phyloP scores from a whole-genome alignment of 2,113 vertebrate species.

The Tylochromis polylepis region DNA sequence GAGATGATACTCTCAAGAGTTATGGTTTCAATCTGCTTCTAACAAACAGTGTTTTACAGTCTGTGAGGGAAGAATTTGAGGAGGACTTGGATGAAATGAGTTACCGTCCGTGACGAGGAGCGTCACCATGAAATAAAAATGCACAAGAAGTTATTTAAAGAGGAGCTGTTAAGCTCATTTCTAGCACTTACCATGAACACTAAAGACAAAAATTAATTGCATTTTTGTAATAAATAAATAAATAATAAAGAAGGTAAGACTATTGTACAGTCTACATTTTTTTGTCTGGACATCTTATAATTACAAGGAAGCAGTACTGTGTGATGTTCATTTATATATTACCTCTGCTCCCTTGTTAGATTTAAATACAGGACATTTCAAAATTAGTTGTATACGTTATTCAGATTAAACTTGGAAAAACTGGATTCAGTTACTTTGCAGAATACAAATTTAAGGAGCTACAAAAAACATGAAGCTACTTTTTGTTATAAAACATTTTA shows the following conservation, averaged over 20 bases:
- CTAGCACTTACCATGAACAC: background rate
- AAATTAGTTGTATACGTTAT: too few species aligned
- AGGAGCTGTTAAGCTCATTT: background rate
- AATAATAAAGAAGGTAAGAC: background rate
- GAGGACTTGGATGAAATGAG: background rate
- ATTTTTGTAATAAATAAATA: background rate
- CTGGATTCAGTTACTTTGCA: background rate
- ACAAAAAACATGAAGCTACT: too few species aligned
- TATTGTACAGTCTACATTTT: background rate
- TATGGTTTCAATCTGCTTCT: background rate
- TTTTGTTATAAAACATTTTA: background rate
- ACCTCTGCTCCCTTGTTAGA: too few species aligned
- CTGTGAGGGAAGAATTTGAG: background rate
- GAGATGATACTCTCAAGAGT: background rate
- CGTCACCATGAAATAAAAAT: background rate
- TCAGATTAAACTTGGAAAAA: too few species aligned
- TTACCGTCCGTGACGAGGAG: background rate
- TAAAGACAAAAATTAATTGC: background rate
- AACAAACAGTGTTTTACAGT: background rate
- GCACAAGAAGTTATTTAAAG: background rate
- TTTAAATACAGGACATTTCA: too few species aligned
- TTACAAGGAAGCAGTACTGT: rapidly evolving
- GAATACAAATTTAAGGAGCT: rapidly evolving
- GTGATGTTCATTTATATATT: background rate
- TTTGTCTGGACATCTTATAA: background rate